Evolutionary conservation across 2,888 invertebrate species (phyloP).

Genomic region (Melanchra persicariae): DNA sequence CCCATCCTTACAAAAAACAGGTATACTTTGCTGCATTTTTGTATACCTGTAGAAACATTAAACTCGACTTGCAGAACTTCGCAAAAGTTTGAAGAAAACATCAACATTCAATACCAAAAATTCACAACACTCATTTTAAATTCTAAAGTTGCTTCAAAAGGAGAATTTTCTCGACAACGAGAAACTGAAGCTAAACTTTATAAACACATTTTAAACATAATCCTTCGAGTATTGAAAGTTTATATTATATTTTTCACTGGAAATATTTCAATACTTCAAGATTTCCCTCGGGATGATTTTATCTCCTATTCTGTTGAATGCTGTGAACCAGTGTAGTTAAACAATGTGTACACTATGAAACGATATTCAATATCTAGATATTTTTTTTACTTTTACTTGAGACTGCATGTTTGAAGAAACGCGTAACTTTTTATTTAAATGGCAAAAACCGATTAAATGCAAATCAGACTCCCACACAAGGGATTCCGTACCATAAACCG

Average conservation of each 20-base stretch:
- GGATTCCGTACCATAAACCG: too few species aligned
- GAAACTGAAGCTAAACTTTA: constrained; percentile 14
- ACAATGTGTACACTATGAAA: constrained; percentile 12
- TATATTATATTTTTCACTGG: constrained; percentile 25
- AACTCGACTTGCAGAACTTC: background rate
- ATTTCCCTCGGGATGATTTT: constrained; percentile 48
- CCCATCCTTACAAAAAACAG: too few species aligned
- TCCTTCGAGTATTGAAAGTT: constrained; percentile 40
- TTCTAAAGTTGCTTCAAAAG: constrained; percentile 9
- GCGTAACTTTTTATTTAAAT: background rate
- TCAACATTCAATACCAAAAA: constrained; percentile 23
- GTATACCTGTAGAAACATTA: too few species aligned
- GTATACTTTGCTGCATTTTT: too few species aligned
- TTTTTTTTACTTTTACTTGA: background rate
- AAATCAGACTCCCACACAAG: too few species aligned
- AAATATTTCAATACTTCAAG: constrained; percentile 35
- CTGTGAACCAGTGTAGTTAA: background rate
- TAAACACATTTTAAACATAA: constrained; percentile 51
- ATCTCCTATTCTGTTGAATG: constrained; percentile 26
- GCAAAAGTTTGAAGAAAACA: constrained; percentile 10
- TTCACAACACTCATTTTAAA: constrained; percentile 10
- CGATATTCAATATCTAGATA: background rate
- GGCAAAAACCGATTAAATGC: too few species aligned
- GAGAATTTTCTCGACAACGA: background rate
- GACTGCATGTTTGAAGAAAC: background rate